Conservation (phyloP, 37 sponge, comb jelly and placozoan genomes). For the Aphrocallistes beatrix region DNA sequence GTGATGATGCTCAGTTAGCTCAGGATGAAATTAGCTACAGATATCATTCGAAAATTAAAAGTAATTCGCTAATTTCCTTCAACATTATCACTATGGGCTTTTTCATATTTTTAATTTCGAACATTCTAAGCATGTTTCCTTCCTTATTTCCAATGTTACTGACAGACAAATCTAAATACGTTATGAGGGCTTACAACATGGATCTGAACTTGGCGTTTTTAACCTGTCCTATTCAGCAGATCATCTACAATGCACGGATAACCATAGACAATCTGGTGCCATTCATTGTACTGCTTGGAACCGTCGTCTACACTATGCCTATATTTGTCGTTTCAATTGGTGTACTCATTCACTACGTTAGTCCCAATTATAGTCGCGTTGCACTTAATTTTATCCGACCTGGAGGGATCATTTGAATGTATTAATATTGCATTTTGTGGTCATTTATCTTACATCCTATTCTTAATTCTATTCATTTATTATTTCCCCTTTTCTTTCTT, state of each 20-base stretch:
- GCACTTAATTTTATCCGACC: no score
- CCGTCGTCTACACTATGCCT: neutral
- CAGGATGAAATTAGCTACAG: neutral
- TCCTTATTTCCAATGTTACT: neutral
- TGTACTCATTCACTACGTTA: no score
- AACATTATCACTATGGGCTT: neutral
- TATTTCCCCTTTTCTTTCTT: no score
- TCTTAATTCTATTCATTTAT: no score
- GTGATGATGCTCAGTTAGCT: neutral
- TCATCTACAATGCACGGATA: neutral
- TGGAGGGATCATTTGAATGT: no score
- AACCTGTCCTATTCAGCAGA: neutral
- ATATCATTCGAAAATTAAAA: neutral
- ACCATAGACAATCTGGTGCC: neutral
- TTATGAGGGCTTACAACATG: neutral
- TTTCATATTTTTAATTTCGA: neutral
- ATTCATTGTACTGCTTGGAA: neutral
- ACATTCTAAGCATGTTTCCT: neutral
- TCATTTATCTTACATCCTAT: no score
- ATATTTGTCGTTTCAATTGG: no score
- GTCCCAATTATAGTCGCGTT: no score
- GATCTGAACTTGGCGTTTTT: neutral
- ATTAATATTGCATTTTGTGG: no score
- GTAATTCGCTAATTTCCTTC: neutral
- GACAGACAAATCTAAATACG: neutral